Evolutionary conservation across 1,140 invertebrate genomes (phyloP).

Genomic region (Leucophenga varia): DNA sequence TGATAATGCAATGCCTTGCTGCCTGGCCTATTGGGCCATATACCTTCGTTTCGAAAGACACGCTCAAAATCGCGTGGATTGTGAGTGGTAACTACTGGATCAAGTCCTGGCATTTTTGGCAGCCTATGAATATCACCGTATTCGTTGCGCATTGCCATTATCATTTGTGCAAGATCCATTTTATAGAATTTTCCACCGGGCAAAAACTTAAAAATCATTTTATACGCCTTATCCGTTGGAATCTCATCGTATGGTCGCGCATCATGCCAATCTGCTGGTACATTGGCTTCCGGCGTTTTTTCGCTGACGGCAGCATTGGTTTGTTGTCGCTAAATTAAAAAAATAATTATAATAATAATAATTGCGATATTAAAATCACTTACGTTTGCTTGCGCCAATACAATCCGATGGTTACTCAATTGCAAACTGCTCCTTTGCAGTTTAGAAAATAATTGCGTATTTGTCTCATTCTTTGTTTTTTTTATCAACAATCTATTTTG

Average conservation of each 20-base stretch:
- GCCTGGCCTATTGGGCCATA: slow-evolving; percentile 6
- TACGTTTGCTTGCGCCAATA: too few relatives aligned
- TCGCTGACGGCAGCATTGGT: too few relatives aligned
- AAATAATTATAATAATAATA: too few relatives aligned
- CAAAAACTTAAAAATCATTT: slow-evolving; percentile 8
- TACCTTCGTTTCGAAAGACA: slow-evolving; percentile 17
- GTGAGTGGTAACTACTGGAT: slow-evolving; percentile 5
- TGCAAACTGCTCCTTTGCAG: too few relatives aligned
- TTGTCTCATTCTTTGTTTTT: too few relatives aligned
- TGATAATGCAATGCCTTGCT: slow-evolving; percentile 15
- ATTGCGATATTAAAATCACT: too few relatives aligned
- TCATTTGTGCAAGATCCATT: slow-evolving; percentile 3
- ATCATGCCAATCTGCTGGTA: slow-evolving; percentile 4
- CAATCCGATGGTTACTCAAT: too few relatives aligned
- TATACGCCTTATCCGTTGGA: slow-evolving; percentile 1
- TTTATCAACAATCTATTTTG: too few relatives aligned
- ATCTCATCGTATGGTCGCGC: slow-evolving; percentile 15
- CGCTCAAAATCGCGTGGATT: slow-evolving; percentile 18
- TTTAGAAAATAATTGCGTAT: too few relatives aligned
- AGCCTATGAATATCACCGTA: slow-evolving; percentile 12
- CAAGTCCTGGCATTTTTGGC: slow-evolving; percentile 3
- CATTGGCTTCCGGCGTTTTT: too few relatives aligned
- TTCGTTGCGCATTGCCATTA: slow-evolving; percentile 4
- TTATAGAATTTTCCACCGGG: slow-evolving; percentile 8
- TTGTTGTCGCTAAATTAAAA: too few relatives aligned